These are phyloP conservation scores for Lagorchestes hirsutus DNA, from an alignment of 2,797 vertebrate species.

Conservation along the genomic window DNA sequence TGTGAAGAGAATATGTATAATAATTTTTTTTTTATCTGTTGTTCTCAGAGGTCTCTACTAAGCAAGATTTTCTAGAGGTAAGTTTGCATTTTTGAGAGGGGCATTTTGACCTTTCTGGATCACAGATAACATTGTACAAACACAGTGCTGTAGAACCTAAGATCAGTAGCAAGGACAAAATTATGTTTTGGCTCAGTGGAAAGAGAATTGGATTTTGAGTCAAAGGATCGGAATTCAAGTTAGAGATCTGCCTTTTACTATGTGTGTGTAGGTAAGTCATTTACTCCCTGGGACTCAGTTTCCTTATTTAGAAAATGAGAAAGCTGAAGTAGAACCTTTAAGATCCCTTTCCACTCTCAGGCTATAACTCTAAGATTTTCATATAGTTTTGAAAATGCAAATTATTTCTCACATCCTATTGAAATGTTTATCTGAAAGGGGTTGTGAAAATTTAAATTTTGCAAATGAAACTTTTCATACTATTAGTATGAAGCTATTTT, in stretches of 20 bases:
- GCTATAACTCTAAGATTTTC: background rate
- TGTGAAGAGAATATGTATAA: background rate
- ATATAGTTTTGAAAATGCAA: background rate
- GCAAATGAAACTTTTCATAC: background rate
- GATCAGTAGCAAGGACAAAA: background rate
- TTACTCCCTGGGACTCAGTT: background rate
- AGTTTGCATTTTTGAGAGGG: background rate
- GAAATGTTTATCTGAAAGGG: background rate
- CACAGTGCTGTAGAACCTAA: background rate
- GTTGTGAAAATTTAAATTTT: background rate
- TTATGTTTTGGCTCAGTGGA: background rate
- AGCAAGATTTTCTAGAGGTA: background rate
- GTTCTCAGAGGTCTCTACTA: background rate
- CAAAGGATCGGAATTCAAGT: background rate
- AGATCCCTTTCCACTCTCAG: background rate
- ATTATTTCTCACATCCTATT: background rate
- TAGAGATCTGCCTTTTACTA: background rate
- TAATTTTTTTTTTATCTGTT: background rate
- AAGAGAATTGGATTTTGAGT: background rate
- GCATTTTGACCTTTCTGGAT: background rate
- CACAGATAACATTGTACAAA: background rate
- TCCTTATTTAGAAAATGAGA: background rate
- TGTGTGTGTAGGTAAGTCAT: background rate
- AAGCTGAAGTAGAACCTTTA: background rate
- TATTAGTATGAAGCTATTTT: background rate